A percentile compares a stretch with the other conserved stretches of the same genome.
Evolutionary conservation across 2,888 invertebrate species (phyloP).

Genomic region (Dendrolimus pini): DNA sequence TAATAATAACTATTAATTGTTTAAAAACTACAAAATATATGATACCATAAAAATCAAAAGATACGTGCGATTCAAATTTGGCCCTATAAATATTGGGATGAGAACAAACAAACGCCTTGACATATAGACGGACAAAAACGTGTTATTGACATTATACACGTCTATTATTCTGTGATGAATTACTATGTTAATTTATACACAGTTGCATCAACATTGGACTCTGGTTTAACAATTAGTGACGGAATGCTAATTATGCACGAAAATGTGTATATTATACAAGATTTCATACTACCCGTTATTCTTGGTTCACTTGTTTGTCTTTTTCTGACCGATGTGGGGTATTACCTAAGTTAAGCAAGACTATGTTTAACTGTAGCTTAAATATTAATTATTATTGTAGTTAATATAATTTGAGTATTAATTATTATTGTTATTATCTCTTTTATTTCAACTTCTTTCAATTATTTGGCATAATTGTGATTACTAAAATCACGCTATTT

Average conservation of each 20-base stretch:
- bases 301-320: not conserved
- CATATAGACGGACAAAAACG: constrained; percentile 3
- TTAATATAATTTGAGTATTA: too few species aligned
- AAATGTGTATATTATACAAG: not conserved
- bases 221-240: not conserved
- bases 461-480: too few species aligned
- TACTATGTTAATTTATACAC: not conserved
- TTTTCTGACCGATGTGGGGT: too few species aligned
- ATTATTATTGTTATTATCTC: too few species aligned
- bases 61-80: not conserved
- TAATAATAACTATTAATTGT: not conserved
- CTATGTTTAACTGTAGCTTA: too few species aligned
- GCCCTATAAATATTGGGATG: not conserved
- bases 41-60: not conserved
- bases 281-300: not conserved
- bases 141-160: not conserved
- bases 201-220: not conserved
- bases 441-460: too few species aligned
- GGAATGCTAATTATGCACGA: not conserved
- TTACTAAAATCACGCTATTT: too few species aligned
- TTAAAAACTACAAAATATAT: not conserved
- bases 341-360: too few species aligned
- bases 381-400: too few species aligned
- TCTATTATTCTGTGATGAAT: not conserved
- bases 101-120: not conserved